Evolutionary conservation across 2,797 vertebrate genomes (phyloP).

Genomic region (Falco peregrinus): DNA sequence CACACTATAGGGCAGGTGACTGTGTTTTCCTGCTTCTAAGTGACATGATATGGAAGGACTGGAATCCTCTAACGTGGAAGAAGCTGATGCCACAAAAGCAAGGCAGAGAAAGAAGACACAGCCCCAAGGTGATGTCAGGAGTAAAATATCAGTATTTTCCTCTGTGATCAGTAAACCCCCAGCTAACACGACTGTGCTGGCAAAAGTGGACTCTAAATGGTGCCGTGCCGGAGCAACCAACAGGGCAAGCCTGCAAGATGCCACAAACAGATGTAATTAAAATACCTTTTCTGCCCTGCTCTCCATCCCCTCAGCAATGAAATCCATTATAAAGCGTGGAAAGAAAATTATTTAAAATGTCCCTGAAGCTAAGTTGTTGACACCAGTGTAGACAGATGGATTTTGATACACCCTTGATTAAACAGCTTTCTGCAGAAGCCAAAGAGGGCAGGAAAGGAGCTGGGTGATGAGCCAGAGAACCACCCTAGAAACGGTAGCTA

Average conservation of each 20-base stretch:
- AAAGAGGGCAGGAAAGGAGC: not conserved
- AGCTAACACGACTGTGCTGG: constrained; percentile 35
- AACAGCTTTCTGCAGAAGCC: not conserved
- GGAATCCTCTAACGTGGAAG: not conserved
- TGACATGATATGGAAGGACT: not conserved
- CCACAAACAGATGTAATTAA: constrained; percentile 72
- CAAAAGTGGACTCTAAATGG: constrained; percentile 56
- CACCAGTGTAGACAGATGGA: not conserved
- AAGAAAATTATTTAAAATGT: constrained; percentile 20
- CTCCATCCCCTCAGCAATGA: not conserved
- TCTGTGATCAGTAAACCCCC: constrained; percentile 49
- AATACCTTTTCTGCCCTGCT: constrained; percentile 57
- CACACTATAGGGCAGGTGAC: not conserved
- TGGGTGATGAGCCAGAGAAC: not conserved
- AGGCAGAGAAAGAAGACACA: not conserved
- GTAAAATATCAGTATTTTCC: constrained; percentile 49
- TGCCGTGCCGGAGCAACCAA: constrained; percentile 47
- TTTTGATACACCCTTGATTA: constrained; percentile 47
- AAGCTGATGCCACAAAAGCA: not conserved
- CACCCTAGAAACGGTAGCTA: not conserved
- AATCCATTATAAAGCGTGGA: constrained; percentile 29
- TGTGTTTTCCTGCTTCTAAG: not conserved
- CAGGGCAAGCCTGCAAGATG: constrained; percentile 64
- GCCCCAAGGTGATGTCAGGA: not conserved
- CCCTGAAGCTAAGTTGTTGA: constrained; percentile 24